Conservation (phyloP, 2,113 vertebrate genomes). For the Oncorhynchus nerka region DNA sequence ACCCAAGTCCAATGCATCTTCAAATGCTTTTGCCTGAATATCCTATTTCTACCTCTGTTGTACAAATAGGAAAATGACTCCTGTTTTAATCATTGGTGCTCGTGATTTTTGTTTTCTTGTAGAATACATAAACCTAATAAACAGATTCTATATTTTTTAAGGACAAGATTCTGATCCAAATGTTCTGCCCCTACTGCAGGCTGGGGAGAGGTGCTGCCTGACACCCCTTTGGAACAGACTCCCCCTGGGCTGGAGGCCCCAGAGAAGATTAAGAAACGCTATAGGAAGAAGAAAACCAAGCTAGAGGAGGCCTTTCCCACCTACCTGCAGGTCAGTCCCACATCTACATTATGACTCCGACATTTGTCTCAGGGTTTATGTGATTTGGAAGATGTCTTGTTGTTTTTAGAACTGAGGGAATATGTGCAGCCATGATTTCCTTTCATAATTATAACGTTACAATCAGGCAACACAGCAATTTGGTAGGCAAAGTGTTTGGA, state of each 20-base stretch:
- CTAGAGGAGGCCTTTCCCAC: conserved; percentile 94
- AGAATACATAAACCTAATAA: not conserved
- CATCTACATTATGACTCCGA: not conserved
- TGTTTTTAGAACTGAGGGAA: too few relatives aligned
- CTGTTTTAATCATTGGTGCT: too few relatives aligned
- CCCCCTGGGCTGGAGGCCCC: conserved; percentile 80
- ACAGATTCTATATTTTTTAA: not conserved
- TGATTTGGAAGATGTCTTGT: too few relatives aligned
- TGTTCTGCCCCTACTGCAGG: conserved; percentile 50
- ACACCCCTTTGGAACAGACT: conserved; percentile 83
- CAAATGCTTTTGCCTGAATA: not conserved
- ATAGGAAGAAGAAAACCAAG: conserved; percentile 96
- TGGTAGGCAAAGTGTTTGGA: too few relatives aligned
- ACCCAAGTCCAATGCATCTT: not conserved
- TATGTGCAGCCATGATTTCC: too few relatives aligned
- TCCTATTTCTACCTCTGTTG: not conserved
- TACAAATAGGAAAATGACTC: not conserved
- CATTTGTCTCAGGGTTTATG: too few relatives aligned
- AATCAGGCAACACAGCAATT: too few relatives aligned
- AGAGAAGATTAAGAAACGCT: conserved; percentile 96
- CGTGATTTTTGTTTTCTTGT: not conserved
- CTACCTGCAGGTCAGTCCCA: conserved; percentile 85
- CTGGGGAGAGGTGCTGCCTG: conserved; percentile 85
- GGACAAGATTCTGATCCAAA: not conserved
- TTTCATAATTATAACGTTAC: too few relatives aligned